Conservation (phyloP, 2,113 vertebrate genomes). For the Petrocephalus microphthalmus region DNA sequence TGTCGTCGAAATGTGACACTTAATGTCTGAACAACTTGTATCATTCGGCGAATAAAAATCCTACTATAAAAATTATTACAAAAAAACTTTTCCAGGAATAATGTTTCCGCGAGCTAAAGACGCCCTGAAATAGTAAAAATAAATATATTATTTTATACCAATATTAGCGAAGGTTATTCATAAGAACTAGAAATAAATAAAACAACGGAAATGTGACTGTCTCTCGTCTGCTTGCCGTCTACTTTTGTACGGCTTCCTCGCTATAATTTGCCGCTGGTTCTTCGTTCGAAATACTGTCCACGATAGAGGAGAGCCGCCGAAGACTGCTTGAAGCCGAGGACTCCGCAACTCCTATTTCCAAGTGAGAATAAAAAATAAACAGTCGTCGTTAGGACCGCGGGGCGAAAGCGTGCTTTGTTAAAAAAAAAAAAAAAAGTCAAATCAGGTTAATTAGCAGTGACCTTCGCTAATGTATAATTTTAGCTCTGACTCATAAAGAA, state of each 20-base stretch:
- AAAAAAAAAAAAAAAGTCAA: neutral
- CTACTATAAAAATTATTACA: neutral
- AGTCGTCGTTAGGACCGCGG: neutral
- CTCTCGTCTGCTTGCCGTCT: constrained; percentile 27
- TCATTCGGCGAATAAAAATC: constrained; percentile 15
- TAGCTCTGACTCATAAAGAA: neutral
- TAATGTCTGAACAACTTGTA: neutral
- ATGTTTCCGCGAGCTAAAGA: neutral
- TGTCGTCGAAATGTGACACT: neutral
- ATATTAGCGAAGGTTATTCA: neutral
- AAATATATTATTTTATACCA: constrained; percentile 4
- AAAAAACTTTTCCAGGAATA: neutral
- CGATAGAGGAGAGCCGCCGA: constrained; percentile 88
- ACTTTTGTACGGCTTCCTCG: constrained; percentile 47
- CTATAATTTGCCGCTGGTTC: constrained; percentile 58
- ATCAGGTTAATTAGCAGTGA: neutral
- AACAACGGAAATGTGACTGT: constrained; percentile 40
- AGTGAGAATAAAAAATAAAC: constrained; percentile 19
- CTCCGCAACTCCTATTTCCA: constrained; percentile 56
- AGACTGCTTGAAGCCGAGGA: constrained; percentile 84
- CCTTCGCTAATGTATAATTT: neutral
- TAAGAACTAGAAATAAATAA: constrained; percentile 37
- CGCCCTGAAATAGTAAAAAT: neutral
- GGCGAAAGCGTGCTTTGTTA: neutral
- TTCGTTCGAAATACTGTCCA: constrained; percentile 88